Evolutionary conservation across 2,888 invertebrate genomes (phyloP), one percentile per base, ranked within the genome.

Genomic region (Cyrtodaria siliqua): DNA sequence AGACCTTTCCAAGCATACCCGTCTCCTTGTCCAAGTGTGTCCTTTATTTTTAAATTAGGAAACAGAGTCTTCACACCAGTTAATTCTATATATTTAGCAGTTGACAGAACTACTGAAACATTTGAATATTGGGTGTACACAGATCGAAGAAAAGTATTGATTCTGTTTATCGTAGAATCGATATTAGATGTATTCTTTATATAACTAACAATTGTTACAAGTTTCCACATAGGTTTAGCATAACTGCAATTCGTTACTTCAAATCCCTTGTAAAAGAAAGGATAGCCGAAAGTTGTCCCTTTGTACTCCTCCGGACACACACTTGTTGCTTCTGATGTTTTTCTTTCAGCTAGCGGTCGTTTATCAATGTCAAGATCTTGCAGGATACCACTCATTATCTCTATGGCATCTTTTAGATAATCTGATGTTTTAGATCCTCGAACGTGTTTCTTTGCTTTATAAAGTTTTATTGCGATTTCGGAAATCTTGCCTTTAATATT

Each of bases 1-100:
- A 89, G 62, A 1, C 49, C 29, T 66, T 90, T 90, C 81, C 83
- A 86, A 4, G 83, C 78, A 33, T 61, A 50, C 6, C 86, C 89
- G 18, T 79, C 70, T 3, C 62, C 16, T 8, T 8, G 9, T 12
- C 16, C 9, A 12, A 12, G 9, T 12, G 16, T 12, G 16, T 12
- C 40, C 16, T 16, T 38, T 12, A 38, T 12, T 12, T 38, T 38
- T 12, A 38, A 38, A 38, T 8, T 12, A 12, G 40, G 40, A 38
- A 12, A 38, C 14, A 14, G 9, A 38, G 8, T 14, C 14, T 38
- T 38, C 8, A 12, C 40, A 38, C 40, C 40, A 38, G 14, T 14
- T 38, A 38, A 38, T 12, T 14, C 40, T 12, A 38, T 14, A 14
- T 38, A 38, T n/a, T n/a, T n/a, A n/a, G n/a, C n/a, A n/a, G n/a